Conservation (phyloP, 2,888 invertebrate species). For the Rhabditoides inermis region DNA sequence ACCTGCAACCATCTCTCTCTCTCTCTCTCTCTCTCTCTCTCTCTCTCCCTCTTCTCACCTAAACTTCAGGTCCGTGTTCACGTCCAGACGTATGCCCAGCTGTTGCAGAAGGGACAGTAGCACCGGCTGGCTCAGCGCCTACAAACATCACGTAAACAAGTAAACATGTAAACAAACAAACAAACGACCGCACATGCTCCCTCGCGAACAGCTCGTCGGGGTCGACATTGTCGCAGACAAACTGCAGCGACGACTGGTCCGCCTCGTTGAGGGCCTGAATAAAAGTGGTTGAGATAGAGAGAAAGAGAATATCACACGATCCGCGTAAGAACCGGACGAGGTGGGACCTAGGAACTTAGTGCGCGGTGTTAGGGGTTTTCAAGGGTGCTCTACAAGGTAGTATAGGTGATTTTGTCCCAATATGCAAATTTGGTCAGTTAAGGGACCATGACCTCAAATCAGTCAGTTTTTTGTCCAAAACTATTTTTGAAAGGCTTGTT, state of each 20-base stretch:
- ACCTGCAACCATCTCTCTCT: conserved; percentile 9
- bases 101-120: conserved; percentile 87
- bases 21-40: background rate
- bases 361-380: too few species aligned
- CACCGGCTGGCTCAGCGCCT: conserved; percentile 71
- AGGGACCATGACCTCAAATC: too few species aligned
- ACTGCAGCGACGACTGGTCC: conserved; percentile 76
- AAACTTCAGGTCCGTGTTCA: conserved; percentile 39
- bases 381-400: too few species aligned
- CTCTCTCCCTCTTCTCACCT: conserved; percentile 6
- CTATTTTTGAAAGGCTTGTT: too few species aligned
- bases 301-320: too few species aligned
- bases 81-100: conserved; percentile 36
- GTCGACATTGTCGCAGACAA: conserved; percentile 76
- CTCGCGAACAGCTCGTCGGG: conserved; percentile 62
- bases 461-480: too few species aligned
- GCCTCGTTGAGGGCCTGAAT: conserved; percentile 74
- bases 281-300: background rate
- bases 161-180: background rate
- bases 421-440: too few species aligned
- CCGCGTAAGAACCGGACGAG: too few species aligned
- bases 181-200: conserved; percentile 3
- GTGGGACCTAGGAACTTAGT: too few species aligned
- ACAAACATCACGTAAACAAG: background rate
- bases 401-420: too few species aligned